Evolutionary conservation across 2,888 invertebrate species (phyloP), one percentile per base, ranked within the genome.

Genomic region (Heliconius cydno): DNA sequence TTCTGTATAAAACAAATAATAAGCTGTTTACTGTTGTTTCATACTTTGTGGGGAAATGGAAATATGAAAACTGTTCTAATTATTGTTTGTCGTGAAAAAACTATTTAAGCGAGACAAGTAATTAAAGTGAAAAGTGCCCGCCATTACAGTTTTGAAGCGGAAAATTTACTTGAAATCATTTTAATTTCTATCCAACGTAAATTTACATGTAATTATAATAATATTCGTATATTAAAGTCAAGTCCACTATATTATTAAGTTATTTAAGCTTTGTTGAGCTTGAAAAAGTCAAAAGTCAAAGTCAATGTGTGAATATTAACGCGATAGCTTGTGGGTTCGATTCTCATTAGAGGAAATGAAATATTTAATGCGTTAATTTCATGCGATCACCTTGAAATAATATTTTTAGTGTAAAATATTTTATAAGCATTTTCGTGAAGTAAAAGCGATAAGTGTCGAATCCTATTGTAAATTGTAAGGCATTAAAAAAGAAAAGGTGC

Each of bases 401-500:
- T 68, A 41, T 41, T 38, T 68, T 68, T 38, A 67, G 22, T 38
- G 3, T 22, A 25, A 25, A 68, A 41, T 41, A n/a, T 41, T 68
- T 15, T 25, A 15, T 41, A 41, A 34, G 67, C n/a, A 3, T 41
- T 38, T 38, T 15, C 1, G 10, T 34, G 38, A 68, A 38, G 13
- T 34, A 68, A 68, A 38, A 6, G 38, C 34, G 38, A 60, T 38
- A 38, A 41, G 74, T 25, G 65, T 25, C 28, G 75, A 75, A 75
- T 41, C 41, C 28, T 75, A 63, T 75, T 65, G 63, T 65, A 75
- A 38, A 75, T 38, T 41, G 41, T 75, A 65, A 41, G 74, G 28
- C n/a, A 75, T 75, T 75, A 75, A 46, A 63, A 28, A 65, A 41
- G 41, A 75, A 75, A 65, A 75, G 63, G 75, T 65, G 19, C 72